Conservation (phyloP, 2,797 vertebrate genomes). For the Erethizon dorsatum region DNA sequence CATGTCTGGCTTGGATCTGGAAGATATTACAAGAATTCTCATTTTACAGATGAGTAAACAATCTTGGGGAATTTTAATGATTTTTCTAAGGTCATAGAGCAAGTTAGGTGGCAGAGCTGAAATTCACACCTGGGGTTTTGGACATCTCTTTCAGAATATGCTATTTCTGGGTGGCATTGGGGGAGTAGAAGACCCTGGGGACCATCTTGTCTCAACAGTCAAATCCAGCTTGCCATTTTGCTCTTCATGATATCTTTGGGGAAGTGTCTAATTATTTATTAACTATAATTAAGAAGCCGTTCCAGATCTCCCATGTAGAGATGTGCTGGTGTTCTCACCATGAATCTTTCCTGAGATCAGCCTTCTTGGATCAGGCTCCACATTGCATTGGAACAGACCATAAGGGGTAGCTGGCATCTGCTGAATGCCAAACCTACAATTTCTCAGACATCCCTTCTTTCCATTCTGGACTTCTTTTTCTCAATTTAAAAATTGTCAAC, state of each 20-base stretch:
- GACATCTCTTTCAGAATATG: slow-evolving; percentile 11
- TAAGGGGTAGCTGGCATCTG: not conserved
- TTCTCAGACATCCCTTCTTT: not conserved
- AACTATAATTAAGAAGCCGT: slow-evolving; percentile 16
- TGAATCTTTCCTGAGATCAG: slow-evolving; percentile 10
- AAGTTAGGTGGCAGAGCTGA: not conserved
- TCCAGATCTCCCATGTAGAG: not conserved
- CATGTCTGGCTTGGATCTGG: not conserved
- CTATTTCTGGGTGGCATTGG: not conserved
- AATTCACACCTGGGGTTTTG: not conserved
- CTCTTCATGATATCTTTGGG: slow-evolving; percentile 1
- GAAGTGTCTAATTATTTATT: not conserved
- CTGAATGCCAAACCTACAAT: not conserved
- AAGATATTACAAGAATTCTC: slow-evolving; percentile 37
- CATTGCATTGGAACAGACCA: not conserved
- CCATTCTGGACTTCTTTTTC: not conserved
- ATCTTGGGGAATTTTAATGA: not conserved
- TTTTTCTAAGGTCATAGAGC: not conserved
- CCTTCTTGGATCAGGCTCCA: not conserved
- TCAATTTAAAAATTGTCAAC: not conserved
- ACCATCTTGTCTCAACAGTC: not conserved
- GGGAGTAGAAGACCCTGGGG: slow-evolving; percentile 15
- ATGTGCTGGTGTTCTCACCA: not conserved
- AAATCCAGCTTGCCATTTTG: slow-evolving; percentile 1
- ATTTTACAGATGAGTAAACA: slow-evolving; percentile 21